phyloP scores from a whole-genome alignment of 2,797 vertebrate genomes.

The Prunella strophiata region DNA sequence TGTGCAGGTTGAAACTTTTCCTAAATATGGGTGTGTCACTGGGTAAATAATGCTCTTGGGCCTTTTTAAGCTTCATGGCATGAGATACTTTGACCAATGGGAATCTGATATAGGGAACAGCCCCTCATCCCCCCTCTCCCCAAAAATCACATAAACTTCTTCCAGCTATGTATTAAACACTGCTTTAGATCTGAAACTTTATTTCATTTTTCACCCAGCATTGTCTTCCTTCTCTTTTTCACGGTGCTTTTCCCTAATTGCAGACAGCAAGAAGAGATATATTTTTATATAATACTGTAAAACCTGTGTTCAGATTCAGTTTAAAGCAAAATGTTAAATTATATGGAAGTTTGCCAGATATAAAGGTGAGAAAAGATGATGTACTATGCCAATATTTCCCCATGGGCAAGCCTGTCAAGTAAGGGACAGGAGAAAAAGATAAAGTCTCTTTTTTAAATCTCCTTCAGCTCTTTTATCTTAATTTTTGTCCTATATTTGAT shows the following conservation, averaged over 20 bases:
- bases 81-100: not conserved
- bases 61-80: not conserved
- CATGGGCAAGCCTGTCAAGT: not conserved
- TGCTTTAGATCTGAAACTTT: not conserved
- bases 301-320: not conserved
- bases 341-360: not conserved
- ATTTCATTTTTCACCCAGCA: not conserved
- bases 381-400: not conserved
- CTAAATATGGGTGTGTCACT: not conserved
- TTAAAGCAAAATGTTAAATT: not conserved
- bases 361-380: not conserved
- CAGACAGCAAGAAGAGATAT: not conserved
- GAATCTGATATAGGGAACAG: not conserved
- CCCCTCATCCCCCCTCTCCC: accelerated
- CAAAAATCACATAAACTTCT: not conserved
- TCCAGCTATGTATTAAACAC: not conserved
- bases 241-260: not conserved
- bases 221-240: not conserved
- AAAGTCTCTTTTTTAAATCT: not conserved
- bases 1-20: not conserved
- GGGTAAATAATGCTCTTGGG: not conserved
- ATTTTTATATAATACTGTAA: not conserved
- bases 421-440: not conserved
- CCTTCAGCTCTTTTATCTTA: not conserved
- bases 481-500: not conserved